A percentile compares a stretch with the other conserved stretches of the same genome.
Conservation (phyloP, 2,888 invertebrate genomes). For the Caenorhabditis afra region DNA sequence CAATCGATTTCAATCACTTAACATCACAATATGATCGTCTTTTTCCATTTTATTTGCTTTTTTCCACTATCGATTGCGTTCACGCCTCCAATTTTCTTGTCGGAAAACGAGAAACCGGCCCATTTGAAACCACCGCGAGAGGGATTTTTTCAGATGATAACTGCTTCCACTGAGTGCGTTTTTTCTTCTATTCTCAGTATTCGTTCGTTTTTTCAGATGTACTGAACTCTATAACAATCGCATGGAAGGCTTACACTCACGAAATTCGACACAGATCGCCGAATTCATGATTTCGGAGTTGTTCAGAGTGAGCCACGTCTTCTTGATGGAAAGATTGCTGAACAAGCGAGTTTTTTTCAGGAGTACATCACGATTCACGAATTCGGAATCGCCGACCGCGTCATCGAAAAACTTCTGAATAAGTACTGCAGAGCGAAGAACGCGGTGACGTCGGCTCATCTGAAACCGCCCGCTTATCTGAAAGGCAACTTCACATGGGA, state of each 20-base stretch:
- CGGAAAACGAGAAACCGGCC: background rate
- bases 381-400: background rate
- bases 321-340: background rate
- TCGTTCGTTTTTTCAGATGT: too few relatives aligned
- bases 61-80: background rate
- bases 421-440: constrained; percentile 22
- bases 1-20: too few relatives aligned
- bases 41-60: background rate
- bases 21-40: too few relatives aligned
- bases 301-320: too few relatives aligned
- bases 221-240: too few relatives aligned
- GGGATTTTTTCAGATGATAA: background rate
- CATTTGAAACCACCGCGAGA: background rate
- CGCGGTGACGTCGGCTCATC: background rate
- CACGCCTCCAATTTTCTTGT: background rate
- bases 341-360: background rate
- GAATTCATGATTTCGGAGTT: too few relatives aligned
- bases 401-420: constrained; percentile 10
- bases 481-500: constrained; percentile 33
- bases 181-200: too few relatives aligned
- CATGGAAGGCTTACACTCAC: too few relatives aligned
- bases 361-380: constrained; percentile 7
- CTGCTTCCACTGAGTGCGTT: too few relatives aligned
- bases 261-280: too few relatives aligned
- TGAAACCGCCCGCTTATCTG: constrained; percentile 11